Conservation (phyloP, 2,888 invertebrate genomes). For the Scaptomyza tumidula region DNA sequence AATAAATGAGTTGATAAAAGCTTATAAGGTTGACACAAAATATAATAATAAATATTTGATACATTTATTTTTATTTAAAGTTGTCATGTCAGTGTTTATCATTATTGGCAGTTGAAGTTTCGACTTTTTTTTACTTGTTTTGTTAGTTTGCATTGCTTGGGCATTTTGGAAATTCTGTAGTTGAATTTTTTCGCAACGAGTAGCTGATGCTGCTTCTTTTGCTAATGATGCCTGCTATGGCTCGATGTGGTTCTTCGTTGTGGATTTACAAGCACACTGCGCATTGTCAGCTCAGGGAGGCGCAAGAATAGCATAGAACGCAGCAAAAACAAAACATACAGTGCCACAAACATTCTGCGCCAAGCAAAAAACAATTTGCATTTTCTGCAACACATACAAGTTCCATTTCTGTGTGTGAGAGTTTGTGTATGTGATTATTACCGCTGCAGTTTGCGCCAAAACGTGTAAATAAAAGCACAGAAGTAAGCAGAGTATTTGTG, state of each 20-base stretch:
- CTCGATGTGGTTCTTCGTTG: slow-evolving; percentile 40
- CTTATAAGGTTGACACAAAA: too few relatives aligned
- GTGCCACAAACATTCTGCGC: slow-evolving; percentile 71
- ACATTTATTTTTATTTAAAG: too few relatives aligned
- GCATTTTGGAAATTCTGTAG: slow-evolving; percentile 69
- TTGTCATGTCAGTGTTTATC: slow-evolving; percentile 11
- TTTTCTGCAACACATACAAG: slow-evolving; percentile 13
- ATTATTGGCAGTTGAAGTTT: neutral
- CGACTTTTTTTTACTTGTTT: neutral
- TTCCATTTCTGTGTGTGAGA: slow-evolving; percentile 5
- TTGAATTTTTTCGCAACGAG: slow-evolving; percentile 72
- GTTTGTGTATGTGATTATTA: slow-evolving; percentile 41
- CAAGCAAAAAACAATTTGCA: slow-evolving; percentile 46
- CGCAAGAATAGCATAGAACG: slow-evolving; percentile 24
- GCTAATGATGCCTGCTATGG: neutral
- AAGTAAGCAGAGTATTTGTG: slow-evolving; percentile 8
- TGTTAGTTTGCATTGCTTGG: slow-evolving; percentile 60
- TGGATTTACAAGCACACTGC: slow-evolving; percentile 56
- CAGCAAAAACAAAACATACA: slow-evolving; percentile 11
- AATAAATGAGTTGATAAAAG: too few relatives aligned
- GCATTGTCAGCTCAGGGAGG: slow-evolving; percentile 61
- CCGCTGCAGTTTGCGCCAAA: slow-evolving; percentile 57
- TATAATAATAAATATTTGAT: too few relatives aligned
- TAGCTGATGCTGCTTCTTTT: slow-evolving; percentile 30
- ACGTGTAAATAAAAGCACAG: slow-evolving; percentile 48